These are phyloP conservation scores for Sprattus sprattus DNA, from an alignment of 2,113 vertebrate species.

Conservation along the genomic window DNA sequence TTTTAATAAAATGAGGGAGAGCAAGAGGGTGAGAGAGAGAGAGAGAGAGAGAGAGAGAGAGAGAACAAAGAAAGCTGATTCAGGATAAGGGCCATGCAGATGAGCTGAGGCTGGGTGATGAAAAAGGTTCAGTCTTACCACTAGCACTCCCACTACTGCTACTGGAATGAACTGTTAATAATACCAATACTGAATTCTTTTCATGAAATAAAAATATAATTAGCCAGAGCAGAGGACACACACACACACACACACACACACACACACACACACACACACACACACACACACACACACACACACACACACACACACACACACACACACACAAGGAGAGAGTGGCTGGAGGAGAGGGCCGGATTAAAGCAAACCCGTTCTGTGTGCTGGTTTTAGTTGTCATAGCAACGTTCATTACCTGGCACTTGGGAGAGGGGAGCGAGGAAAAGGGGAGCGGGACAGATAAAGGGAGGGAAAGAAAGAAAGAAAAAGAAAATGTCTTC, in stretches of 20 bases:
- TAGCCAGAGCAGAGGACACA: slow-evolving; percentile 39
- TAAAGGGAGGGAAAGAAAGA: slow-evolving; percentile 22
- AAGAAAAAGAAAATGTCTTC: slow-evolving; percentile 14
- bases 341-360: slow-evolving; percentile 68
- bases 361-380: slow-evolving; percentile 76
- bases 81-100: slow-evolving; percentile 4
- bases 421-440: slow-evolving; percentile 74
- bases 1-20: slow-evolving; percentile 22
- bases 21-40: slow-evolving; percentile 45
- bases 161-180: neutral
- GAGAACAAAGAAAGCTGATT: slow-evolving; percentile 29
- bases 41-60: slow-evolving; percentile 33
- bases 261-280: neutral
- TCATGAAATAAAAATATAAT: slow-evolving; percentile 36
- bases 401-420: slow-evolving; percentile 88
- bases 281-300: neutral
- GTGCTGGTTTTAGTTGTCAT: slow-evolving; percentile 86
- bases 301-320: neutral
- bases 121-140: neutral
- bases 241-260: slow-evolving; percentile 21
- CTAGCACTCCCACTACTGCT: neutral
- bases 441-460: slow-evolving; percentile 47
- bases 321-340: slow-evolving; percentile 23
- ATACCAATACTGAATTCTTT: neutral
- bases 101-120: neutral